A percentile compares a stretch with the other conserved stretches of the same genome.
phyloP scores from a whole-genome alignment of 2,797 vertebrate genomes.

The Nyctibius grandis region DNA sequence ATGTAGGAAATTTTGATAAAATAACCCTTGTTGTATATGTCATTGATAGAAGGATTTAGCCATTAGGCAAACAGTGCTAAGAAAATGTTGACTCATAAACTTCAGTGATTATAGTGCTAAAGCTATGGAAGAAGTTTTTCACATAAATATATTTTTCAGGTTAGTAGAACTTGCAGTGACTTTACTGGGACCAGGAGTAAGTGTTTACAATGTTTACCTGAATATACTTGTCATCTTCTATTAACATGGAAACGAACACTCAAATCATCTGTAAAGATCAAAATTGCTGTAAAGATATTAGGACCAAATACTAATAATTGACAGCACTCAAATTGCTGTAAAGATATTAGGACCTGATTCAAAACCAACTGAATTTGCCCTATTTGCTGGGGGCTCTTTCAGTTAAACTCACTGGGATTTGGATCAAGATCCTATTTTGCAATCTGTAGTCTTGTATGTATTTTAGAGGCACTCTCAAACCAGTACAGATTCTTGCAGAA shows the following conservation, averaged over 20 bases:
- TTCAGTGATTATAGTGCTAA: neutral
- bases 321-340: no score
- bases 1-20: neutral
- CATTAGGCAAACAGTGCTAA: neutral
- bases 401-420: neutral
- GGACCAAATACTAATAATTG: no score
- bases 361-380: neutral
- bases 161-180: neutral
- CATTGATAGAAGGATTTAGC: neutral
- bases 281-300: neutral
- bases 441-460: neutral
- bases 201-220: neutral
- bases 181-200: neutral
- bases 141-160: neutral
- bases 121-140: neutral
- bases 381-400: neutral
- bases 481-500: neutral
- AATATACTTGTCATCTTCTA: neutral
- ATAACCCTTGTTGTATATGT: neutral
- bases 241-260: neutral
- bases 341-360: neutral
- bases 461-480: slow-evolving; percentile 14
- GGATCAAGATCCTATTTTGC: neutral
- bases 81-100: neutral
- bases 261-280: neutral